Conservation (phyloP, 2,888 invertebrate genomes). For the Lithosia quadra region DNA sequence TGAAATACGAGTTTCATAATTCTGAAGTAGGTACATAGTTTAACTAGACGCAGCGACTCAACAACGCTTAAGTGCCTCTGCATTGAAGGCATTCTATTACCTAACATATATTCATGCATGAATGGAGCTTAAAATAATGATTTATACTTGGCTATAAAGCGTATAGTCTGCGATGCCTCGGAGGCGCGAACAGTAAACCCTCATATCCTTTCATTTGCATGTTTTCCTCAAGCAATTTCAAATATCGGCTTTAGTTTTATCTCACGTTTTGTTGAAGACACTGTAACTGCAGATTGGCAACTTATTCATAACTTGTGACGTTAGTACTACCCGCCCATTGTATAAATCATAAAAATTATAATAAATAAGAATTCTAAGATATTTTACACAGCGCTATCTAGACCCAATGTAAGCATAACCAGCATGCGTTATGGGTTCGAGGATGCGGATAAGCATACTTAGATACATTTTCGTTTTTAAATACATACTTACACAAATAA, state of each 20-base stretch:
- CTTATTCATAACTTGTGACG: slow-evolving; percentile 63
- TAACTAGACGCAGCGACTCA: slow-evolving; percentile 38
- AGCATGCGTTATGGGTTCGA: too few species aligned
- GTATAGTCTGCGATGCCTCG: slow-evolving; percentile 32
- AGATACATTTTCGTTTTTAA: too few species aligned
- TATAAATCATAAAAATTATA: background rate
- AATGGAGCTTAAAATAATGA: slow-evolving; percentile 55
- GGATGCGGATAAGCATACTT: too few species aligned
- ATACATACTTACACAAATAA: too few species aligned
- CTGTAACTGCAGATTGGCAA: slow-evolving; percentile 70
- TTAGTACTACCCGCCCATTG: background rate
- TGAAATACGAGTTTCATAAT: slow-evolving; percentile 40
- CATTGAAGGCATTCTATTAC: slow-evolving; percentile 54
- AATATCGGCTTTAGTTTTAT: slow-evolving; percentile 65
- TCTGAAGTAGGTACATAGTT: slow-evolving; percentile 20
- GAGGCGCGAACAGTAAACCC: slow-evolving; percentile 54
- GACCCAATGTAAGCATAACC: too few species aligned
- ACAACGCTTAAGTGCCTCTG: slow-evolving; percentile 38
- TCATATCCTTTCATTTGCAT: slow-evolving; percentile 78
- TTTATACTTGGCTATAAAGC: slow-evolving; percentile 50
- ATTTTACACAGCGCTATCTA: too few species aligned
- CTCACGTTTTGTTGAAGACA: slow-evolving; percentile 61
- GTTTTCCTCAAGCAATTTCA: slow-evolving; percentile 74
- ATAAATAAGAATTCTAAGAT: too few species aligned
- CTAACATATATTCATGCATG: slow-evolving; percentile 51